Percentiles rank a stretch among this genome's conserved stretches.
phyloP scores from a whole-genome alignment of 2,888 invertebrate species.

The Trisateles emortualis region DNA sequence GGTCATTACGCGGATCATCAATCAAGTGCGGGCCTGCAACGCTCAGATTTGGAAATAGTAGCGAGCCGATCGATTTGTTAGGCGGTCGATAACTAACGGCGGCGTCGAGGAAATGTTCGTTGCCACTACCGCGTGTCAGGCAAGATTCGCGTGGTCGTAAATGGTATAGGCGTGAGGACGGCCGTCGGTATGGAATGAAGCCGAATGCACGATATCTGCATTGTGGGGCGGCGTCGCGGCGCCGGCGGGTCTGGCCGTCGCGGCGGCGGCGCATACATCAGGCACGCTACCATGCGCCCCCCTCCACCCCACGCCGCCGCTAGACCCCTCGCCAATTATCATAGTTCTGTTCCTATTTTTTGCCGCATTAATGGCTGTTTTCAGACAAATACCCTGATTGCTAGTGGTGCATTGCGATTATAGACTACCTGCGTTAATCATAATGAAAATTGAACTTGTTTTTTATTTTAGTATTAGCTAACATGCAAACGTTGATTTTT shows the following conservation, averaged over 20 bases:
- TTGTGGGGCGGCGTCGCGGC: conserved; percentile 78
- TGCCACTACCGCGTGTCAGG: conserved; percentile 12
- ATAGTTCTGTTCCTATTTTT: conserved; percentile 73
- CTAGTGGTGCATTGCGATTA: conserved; percentile 49
- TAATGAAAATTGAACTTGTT: conserved; percentile 6
- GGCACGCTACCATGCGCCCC: conserved; percentile 73
- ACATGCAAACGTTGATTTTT: too few species aligned
- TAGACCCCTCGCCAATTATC: conserved; percentile 69
- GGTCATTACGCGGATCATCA: conserved; percentile 83
- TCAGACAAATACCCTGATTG: conserved; percentile 49
- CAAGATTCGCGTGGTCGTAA: conserved; percentile 62
- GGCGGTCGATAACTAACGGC: conserved; percentile 44
- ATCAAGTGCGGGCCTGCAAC: conserved; percentile 73
- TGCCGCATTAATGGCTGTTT: conserved; percentile 60
- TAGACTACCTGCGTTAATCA: conserved; percentile 18
- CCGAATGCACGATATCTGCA: conserved; percentile 84
- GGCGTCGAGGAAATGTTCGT: conserved; percentile 4
- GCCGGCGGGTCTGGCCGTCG: conserved; percentile 83
- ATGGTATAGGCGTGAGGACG: conserved; percentile 62
- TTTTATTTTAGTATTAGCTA: too few species aligned
- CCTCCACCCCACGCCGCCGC: conserved; percentile 36
- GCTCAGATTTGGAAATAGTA: conserved; percentile 62
- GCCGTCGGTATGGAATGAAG: conserved; percentile 56
- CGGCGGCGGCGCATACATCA: conserved; percentile 85
- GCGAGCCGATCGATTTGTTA: conserved; percentile 56